phyloP scores from a whole-genome alignment of 2,113 vertebrate species.

The Elachura formosa region DNA sequence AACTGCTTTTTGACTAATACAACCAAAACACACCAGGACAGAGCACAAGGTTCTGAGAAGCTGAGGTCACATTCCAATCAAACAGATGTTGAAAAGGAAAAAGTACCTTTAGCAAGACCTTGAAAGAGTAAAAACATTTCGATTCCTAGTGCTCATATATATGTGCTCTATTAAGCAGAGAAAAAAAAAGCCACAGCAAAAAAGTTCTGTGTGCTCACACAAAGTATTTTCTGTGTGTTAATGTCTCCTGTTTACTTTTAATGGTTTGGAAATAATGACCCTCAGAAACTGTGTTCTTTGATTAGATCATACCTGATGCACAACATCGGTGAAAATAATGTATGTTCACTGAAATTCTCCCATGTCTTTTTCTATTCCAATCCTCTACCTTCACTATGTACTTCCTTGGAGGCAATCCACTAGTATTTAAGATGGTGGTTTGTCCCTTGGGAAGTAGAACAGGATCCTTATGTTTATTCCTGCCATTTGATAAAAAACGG shows the following conservation, averaged over 20 bases:
- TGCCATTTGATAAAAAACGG: not conserved
- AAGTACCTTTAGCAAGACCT: not conserved
- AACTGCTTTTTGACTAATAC: not conserved
- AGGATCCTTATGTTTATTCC: not conserved
- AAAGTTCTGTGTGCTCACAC: not conserved
- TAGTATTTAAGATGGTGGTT: not conserved
- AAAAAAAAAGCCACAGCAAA: not conserved
- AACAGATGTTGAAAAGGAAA: constrained; percentile 9
- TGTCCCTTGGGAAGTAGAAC: not conserved
- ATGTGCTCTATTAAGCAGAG: not conserved
- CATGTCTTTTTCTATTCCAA: not conserved
- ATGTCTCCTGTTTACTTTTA: not conserved
- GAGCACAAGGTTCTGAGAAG: not conserved
- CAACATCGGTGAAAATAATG: not conserved
- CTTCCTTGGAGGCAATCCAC: not conserved
- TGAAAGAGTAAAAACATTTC: not conserved
- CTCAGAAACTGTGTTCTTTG: not conserved
- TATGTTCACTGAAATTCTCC: not conserved
- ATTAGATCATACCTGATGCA: not conserved
- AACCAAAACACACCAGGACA: constrained; percentile 41
- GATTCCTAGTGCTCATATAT: not conserved
- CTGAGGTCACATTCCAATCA: constrained; percentile 48
- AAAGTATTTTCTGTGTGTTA: not conserved
- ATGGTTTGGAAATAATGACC: not conserved
- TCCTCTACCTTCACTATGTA: not conserved